Conservation (phyloP, 2,797 vertebrate genomes). For the Argyrosomus regius region DNA sequence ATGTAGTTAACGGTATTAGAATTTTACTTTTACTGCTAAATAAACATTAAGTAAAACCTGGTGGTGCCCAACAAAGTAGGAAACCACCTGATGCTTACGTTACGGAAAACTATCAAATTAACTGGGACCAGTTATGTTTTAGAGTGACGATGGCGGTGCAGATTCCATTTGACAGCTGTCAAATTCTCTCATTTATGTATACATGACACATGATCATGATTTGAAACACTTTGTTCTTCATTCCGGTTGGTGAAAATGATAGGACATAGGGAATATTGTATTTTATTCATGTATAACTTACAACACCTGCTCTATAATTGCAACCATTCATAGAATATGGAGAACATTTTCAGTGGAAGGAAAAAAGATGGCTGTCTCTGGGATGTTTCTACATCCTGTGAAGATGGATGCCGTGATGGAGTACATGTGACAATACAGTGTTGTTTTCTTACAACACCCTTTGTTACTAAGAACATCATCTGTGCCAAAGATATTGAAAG, state of each 20-base stretch:
- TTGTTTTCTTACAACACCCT: neutral
- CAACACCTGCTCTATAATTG: too few relatives aligned
- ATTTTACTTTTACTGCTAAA: slow-evolving; percentile 2
- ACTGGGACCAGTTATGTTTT: too few relatives aligned
- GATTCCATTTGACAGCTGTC: neutral
- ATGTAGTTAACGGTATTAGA: neutral
- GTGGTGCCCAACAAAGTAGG: neutral
- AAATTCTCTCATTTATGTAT: too few relatives aligned
- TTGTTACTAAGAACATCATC: neutral
- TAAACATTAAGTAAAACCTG: slow-evolving; percentile 12
- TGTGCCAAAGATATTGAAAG: neutral
- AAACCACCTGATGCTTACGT: neutral
- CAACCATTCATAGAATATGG: neutral
- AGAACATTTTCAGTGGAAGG: too few relatives aligned
- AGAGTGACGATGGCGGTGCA: neutral
- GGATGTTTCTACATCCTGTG: neutral
- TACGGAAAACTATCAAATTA: neutral
- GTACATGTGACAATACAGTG: neutral
- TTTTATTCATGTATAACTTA: too few relatives aligned
- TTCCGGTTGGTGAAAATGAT: too few relatives aligned
- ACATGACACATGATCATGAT: too few relatives aligned
- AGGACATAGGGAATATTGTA: too few relatives aligned
- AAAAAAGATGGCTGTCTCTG: neutral
- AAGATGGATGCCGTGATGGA: neutral
- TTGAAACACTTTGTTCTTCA: too few relatives aligned